Conservation (phyloP, 2,888 invertebrate species). For the Rhingia campestris region DNA sequence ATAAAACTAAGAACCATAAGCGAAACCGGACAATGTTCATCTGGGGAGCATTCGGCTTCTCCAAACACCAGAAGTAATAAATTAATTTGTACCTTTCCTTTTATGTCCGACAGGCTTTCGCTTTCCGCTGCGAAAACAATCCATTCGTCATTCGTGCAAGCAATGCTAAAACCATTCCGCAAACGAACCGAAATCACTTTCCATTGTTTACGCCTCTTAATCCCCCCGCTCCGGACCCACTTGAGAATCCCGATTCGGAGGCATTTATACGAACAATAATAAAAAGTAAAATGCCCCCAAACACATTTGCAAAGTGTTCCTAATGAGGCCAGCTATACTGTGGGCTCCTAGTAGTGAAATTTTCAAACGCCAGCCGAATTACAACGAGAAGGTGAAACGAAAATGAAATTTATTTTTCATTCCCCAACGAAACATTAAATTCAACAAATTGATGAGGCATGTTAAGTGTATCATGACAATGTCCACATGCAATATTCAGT, state of each 20-base stretch:
- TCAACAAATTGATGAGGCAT: slow-evolving; percentile 25
- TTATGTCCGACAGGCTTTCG: not conserved
- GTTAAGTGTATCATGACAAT: not conserved
- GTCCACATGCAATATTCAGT: slow-evolving; percentile 5
- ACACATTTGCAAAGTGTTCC: slow-evolving; percentile 10
- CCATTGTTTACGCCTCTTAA: not conserved
- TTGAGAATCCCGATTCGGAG: not conserved
- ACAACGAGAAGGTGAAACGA: not conserved
- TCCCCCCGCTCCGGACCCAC: not conserved
- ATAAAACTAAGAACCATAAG: slow-evolving; percentile 14
- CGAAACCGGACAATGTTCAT: slow-evolving; percentile 13
- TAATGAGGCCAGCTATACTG: slow-evolving; percentile 7
- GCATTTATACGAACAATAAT: not conserved
- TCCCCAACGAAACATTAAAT: not conserved
- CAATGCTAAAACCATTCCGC: not conserved
- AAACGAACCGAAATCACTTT: not conserved
- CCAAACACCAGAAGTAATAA: slow-evolving; percentile 13
- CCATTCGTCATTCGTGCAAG: slow-evolving; percentile 10
- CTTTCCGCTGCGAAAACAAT: slow-evolving; percentile 4
- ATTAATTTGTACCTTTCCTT: slow-evolving; percentile 4
- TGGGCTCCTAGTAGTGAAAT: slow-evolving; percentile 9
- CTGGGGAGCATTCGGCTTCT: not conserved
- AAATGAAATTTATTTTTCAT: not conserved
- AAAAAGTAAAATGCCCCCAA: slow-evolving; percentile 32
- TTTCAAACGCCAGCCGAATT: slow-evolving; percentile 1